Base-by-base conservation (phyloP, 2,888 invertebrate genomes). In the Acholoe squamosa region DNA sequence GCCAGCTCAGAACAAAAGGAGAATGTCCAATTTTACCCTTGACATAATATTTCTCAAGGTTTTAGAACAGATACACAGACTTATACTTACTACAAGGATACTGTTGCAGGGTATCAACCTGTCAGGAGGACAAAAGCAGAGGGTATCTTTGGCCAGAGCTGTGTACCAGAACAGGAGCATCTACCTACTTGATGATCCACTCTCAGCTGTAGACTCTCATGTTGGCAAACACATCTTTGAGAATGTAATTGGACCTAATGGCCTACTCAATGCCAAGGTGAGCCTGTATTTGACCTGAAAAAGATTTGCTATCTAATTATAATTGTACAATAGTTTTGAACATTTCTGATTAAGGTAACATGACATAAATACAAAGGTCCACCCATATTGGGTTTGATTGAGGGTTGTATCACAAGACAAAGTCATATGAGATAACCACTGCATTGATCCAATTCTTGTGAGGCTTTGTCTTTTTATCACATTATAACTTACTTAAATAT, bases 221-320 rank as follows among this genome's bases (percentile, higher is more conserved):
- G 80, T 80, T 43, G 80, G 80, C 14, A 80, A 80, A n/a, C 80
- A 80, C 34, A 80, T 80, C 80, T 80, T 80, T 80, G 80, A 80
- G 43, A 80, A 80, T 22, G 80, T 43, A 10, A 80, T 80, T 22
- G 80, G 80, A 34, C 80, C 80, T 14, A 19, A 33, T 16, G 80
- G 80, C 16, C 80, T 80, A 14, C 80, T 80, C 80, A 80, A 19
- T 19, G 22, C 80, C 16, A 80, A 80, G 80, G 80, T 80, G 0
- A 34, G 61, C 43, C 10, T 43, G 5, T 10, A 43, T 43, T 7
- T 10, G 10, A 43, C n/a, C 43, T 43, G 10, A 43, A 10, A 43
- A 43, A 43, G 3, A 43, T 43, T n/a, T n/a, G n/a, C n/a, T n/a
- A n/a, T n/a, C n/a, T n/a, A n/a, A n/a, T n/a, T n/a, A n/a, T n/a